Conservation (phyloP, 1,140 invertebrate species). For the Brachionus rubens region DNA sequence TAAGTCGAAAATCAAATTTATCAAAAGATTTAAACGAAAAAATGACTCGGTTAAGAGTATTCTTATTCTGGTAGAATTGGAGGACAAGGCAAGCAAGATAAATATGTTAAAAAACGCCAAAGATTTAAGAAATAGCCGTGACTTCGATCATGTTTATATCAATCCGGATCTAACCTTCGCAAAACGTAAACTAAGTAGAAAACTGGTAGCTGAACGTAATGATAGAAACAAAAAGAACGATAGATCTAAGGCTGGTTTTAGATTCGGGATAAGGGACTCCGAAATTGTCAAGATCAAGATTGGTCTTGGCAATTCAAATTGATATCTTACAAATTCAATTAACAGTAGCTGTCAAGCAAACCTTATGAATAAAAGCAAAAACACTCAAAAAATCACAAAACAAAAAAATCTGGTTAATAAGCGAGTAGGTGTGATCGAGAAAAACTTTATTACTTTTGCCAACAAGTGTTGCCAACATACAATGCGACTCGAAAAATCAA, state of each 20-base stretch:
- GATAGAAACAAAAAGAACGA: background rate
- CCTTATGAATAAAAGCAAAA: no score
- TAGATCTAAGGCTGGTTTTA: background rate
- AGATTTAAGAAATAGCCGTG: background rate
- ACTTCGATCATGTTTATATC: background rate
- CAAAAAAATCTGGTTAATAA: background rate
- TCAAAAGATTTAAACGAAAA: background rate
- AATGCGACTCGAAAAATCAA: background rate
- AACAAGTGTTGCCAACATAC: background rate
- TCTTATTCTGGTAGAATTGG: background rate
- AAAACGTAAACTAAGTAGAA: background rate
- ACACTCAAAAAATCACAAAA: background rate
- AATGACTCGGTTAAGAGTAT: background rate
- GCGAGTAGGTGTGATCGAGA: background rate
- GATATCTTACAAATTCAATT: background rate
- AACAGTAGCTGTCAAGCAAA: background rate
- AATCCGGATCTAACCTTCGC: background rate
- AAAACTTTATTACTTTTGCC: conserved; percentile 6
- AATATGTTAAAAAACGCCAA: background rate
- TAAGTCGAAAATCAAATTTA: background rate
- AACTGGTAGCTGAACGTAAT: background rate
- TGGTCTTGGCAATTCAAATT: background rate
- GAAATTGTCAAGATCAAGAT: background rate
- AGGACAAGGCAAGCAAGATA: background rate
- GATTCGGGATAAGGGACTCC: background rate